Conservation (phyloP, 2,113 vertebrate genomes). For the Sarotherodon lohbergeri region DNA sequence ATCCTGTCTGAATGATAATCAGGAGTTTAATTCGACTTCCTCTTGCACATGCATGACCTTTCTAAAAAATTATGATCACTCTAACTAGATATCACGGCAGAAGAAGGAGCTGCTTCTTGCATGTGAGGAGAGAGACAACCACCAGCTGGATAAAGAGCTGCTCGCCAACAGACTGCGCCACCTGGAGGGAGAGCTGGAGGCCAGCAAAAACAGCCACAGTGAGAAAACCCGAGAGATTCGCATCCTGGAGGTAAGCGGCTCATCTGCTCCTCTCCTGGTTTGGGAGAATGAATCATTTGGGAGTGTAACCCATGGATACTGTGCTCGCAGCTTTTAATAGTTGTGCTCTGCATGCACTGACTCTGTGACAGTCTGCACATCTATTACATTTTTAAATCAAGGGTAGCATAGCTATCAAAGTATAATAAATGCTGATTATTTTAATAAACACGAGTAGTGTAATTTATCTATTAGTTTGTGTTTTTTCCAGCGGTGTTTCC, state of each 20-base stretch:
- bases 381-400: background rate
- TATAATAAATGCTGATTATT: background rate
- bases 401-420: background rate
- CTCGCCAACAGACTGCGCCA: slow-evolving; percentile 81
- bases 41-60: background rate
- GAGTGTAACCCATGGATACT: background rate
- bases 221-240: slow-evolving; percentile 82
- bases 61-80: background rate
- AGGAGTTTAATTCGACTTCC: background rate
- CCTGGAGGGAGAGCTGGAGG: slow-evolving; percentile 82
- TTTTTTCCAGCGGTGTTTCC: background rate
- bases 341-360: background rate
- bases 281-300: background rate
- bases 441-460: background rate
- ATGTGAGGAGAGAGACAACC: slow-evolving; percentile 80
- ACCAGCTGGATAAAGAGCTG: slow-evolving; percentile 83
- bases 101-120: slow-evolving; percentile 80
- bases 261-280: background rate
- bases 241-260: slow-evolving; percentile 78
- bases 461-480: background rate
- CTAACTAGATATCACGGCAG: slow-evolving; percentile 73
- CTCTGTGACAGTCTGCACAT: background rate
- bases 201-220: slow-evolving; percentile 74
- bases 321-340: background rate
- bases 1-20: background rate